Evolutionary conservation across 1,140 invertebrate genomes (phyloP).

Genomic region (Cydia strobilella): DNA sequence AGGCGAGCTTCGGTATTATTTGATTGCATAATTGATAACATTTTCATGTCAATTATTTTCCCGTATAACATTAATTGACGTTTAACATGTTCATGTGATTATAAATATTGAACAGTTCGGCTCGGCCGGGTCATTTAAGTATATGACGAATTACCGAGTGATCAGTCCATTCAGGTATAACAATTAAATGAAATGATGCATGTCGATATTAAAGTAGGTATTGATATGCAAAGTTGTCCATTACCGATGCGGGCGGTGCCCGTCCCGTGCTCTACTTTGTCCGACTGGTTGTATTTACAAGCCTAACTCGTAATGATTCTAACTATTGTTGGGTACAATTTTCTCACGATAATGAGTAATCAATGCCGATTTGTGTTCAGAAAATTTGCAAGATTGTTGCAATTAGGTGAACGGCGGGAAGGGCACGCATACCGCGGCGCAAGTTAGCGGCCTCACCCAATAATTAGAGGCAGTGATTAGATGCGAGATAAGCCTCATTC

Average conservation of each 20-base stretch:
- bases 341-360: constrained; percentile 17
- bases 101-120: constrained; percentile 59
- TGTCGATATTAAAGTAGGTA: constrained; percentile 74
- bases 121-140: constrained; percentile 43
- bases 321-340: constrained; percentile 7
- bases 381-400: constrained; percentile 23
- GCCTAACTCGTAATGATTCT: not conserved
- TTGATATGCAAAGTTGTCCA: constrained; percentile 75
- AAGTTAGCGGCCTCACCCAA: constrained; percentile 51
- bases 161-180: constrained; percentile 61
- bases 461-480: constrained; percentile 74
- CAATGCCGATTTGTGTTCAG: not conserved
- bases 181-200: constrained; percentile 77
- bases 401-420: constrained; percentile 36
- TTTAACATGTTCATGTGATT: constrained; percentile 59
- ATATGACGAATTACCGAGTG: constrained; percentile 46
- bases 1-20: constrained; percentile 56
- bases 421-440: constrained; percentile 35
- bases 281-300: constrained; percentile 37
- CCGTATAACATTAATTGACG: constrained; percentile 69
- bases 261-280: constrained; percentile 54
- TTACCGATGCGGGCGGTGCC: constrained; percentile 58
- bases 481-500: constrained; percentile 72
- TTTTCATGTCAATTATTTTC: constrained; percentile 73
- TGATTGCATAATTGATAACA: constrained; percentile 59